Conservation (phyloP, 1,140 invertebrate species). For the Cyclargus thomasi region DNA sequence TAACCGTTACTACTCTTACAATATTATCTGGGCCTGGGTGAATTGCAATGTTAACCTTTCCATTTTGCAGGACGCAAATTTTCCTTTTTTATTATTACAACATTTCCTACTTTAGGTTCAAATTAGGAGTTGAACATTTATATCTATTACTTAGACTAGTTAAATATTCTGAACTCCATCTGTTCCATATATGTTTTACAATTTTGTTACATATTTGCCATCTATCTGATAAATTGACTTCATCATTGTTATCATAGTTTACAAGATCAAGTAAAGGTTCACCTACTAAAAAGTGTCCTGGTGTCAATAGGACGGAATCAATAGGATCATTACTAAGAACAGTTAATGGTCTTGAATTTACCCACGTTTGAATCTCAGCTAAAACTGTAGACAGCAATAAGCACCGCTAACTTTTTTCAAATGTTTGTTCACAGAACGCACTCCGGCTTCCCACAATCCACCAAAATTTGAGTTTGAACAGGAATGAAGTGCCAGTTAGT, state of each 20-base stretch:
- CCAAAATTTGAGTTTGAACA: conserved; percentile 26
- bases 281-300: conserved; percentile 25
- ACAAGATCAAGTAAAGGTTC: conserved; percentile 23
- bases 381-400: conserved; percentile 14
- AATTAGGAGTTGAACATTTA: conserved; percentile 18
- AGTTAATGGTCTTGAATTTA: conserved; percentile 29
- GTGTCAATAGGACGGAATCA: conserved; percentile 23
- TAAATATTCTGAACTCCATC: conserved; percentile 24
- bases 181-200: conserved; percentile 18
- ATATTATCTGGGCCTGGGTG: conserved; percentile 21
- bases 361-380: conserved; percentile 26
- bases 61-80: conserved; percentile 26
- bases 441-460: conserved; percentile 24
- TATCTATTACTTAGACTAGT: conserved; percentile 21
- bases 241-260: conserved; percentile 5
- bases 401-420: conserved; percentile 20
- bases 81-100: conserved; percentile 23
- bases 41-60: conserved; percentile 19
- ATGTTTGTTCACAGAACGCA: conserved; percentile 21
- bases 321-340: conserved; percentile 17
- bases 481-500: conserved; percentile 33
- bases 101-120: conserved; percentile 20
- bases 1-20: conserved; percentile 22
- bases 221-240: conserved; percentile 10
- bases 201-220: conserved; percentile 17